Conservation (phyloP, 2,888 invertebrate species). For the Drosophila formosana region DNA sequence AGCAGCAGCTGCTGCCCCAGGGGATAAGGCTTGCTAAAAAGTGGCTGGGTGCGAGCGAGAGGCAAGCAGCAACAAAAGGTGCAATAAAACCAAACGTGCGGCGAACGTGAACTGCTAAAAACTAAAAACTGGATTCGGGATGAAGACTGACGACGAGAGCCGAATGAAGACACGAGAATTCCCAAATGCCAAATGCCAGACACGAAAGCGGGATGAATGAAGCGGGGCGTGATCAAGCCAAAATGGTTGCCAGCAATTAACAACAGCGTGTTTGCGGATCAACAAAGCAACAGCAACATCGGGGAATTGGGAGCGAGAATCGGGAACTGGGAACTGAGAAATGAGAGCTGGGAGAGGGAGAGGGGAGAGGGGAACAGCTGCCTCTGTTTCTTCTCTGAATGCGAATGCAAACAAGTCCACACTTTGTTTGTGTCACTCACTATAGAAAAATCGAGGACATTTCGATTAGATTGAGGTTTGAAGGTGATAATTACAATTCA, state of each 20-base stretch:
- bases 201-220: constrained; percentile 57
- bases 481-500: background rate
- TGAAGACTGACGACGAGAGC: constrained; percentile 15
- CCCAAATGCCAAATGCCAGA: too few relatives aligned
- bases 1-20: constrained; percentile 1
- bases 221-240: constrained; percentile 70
- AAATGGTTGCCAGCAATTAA: constrained; percentile 56
- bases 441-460: background rate
- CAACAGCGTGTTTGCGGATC: constrained; percentile 15
- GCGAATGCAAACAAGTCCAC: constrained; percentile 62
- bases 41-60: constrained; percentile 30
- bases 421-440: constrained; percentile 38
- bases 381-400: constrained; percentile 17
- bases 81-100: constrained; percentile 70
- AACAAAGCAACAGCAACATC: background rate
- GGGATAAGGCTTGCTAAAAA: background rate
- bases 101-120: too few relatives aligned
- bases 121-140: constrained; percentile 44
- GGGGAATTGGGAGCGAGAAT: background rate
- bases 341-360: constrained; percentile 1
- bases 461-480: constrained; percentile 1
- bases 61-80: constrained; percentile 68
- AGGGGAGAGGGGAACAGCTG: constrained; percentile 45
- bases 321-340: background rate
- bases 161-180: background rate